These are phyloP conservation scores for Mesoclemmys tuberculata DNA, from an alignment of 2,113 vertebrate genomes.

Conservation along the genomic window DNA sequence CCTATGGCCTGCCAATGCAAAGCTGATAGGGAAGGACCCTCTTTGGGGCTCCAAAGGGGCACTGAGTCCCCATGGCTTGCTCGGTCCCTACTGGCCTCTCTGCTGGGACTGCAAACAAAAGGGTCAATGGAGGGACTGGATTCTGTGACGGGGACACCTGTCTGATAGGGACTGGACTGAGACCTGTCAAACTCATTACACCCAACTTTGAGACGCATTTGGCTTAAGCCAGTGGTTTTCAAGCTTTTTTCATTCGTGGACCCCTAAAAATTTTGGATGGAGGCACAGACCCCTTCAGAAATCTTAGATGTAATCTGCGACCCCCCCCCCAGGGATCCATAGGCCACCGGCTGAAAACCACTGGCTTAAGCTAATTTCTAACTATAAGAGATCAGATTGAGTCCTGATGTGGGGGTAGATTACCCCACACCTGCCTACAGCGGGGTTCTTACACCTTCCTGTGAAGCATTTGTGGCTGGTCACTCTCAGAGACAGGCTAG, in stretches of 20 bases:
- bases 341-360: neutral
- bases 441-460: neutral
- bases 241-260: neutral
- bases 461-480: neutral
- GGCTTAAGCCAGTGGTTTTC: neutral
- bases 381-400: neutral
- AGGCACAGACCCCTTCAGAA: neutral
- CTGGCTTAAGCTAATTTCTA: neutral
- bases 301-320: neutral
- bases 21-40: neutral
- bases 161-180: neutral
- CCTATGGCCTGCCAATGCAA: accelerated
- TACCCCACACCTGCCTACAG: neutral
- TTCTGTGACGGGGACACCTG: too few relatives aligned
- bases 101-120: neutral
- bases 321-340: neutral
- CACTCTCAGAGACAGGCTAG: neutral
- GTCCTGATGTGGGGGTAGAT: neutral
- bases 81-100: neutral
- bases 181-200: accelerated
- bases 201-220: neutral
- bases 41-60: neutral
- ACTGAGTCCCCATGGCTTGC: neutral
- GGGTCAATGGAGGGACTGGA: neutral
- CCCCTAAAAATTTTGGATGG: neutral